Base-by-base conservation (phyloP, 2,113 vertebrate species). In the Geothlypis trichas region DNA sequence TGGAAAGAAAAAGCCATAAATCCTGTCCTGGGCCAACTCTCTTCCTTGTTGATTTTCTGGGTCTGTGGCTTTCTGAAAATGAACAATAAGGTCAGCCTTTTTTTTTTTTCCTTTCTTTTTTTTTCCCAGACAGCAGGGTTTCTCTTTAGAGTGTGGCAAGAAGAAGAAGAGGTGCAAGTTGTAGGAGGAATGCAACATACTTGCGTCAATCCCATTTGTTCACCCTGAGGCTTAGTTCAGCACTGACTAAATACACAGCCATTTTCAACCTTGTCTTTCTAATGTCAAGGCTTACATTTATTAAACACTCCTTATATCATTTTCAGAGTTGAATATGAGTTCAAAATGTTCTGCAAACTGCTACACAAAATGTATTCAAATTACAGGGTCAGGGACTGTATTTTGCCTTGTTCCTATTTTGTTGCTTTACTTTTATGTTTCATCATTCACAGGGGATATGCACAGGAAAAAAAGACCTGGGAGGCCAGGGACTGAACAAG, bases 261-360 rank as follows among this genome's bases (percentile, higher is more conserved):
- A 83, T 94, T 96, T 93, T 77, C 78, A 83, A 55, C 61, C 63
- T 69, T 74, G 55, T 90, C 85, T 92, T 93, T 96, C 68, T 77
- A 63, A 67, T 88, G 95, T 85, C 87, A 95, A 90, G 83, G 35
- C 68, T 96, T 67, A 77, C 63, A 88, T 88, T 94, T 90, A 91
- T 88, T 95, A 77, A 94, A 91, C 68, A 77, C 72, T 71, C 76
- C 80, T 91, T 51, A 15, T 69, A 91, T 74, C 1, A 7, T 77
- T 90, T 90, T 91, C 61, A 88, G 78, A 95, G 95, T 94, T 94
- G 93, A 96, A 93, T 52, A 71, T 5, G 28, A 95, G 95, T 94
- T 95, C 92, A 96, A 84, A 94, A 84, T 68, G 57, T 92, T 93
- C 76, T 75, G 47, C 35, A 88, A 84, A 94, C 39, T 47, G 59